Conservation (phyloP, 2,113 vertebrate genomes). For the Procavia capensis region DNA sequence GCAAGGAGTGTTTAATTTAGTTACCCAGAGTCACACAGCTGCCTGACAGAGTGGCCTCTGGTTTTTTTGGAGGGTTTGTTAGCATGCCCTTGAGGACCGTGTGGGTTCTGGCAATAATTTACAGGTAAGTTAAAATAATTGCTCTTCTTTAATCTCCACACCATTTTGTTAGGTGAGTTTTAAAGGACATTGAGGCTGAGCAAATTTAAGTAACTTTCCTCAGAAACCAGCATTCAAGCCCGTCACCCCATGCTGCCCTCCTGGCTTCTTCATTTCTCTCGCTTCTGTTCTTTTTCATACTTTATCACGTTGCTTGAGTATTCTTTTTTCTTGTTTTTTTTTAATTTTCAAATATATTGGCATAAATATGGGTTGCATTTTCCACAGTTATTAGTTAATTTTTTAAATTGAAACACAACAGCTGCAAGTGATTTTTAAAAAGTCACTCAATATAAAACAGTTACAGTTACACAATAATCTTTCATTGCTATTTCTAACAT, state of each 20-base stretch:
- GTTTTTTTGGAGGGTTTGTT: background rate
- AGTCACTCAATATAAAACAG: background rate
- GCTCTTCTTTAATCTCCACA: background rate
- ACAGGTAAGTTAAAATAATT: background rate
- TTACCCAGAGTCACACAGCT: background rate
- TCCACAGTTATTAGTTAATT: background rate
- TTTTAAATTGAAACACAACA: background rate
- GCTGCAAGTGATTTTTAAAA: background rate
- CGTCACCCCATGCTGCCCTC: rapidly evolving
- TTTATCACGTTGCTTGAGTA: background rate
- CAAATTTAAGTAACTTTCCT: background rate
- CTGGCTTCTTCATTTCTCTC: background rate
- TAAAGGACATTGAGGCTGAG: background rate
- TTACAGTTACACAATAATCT: background rate
- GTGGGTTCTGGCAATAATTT: background rate
- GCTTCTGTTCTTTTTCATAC: background rate
- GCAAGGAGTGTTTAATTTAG: background rate
- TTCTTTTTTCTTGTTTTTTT: background rate
- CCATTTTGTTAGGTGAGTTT: background rate
- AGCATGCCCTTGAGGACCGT: rapidly evolving
- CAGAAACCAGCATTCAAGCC: background rate
- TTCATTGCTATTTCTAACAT: background rate
- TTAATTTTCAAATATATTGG: background rate
- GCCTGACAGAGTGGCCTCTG: background rate
- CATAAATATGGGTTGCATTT: background rate